phyloP scores from a whole-genome alignment of 2,113 vertebrate genomes.

The Burhinus oedicnemus region DNA sequence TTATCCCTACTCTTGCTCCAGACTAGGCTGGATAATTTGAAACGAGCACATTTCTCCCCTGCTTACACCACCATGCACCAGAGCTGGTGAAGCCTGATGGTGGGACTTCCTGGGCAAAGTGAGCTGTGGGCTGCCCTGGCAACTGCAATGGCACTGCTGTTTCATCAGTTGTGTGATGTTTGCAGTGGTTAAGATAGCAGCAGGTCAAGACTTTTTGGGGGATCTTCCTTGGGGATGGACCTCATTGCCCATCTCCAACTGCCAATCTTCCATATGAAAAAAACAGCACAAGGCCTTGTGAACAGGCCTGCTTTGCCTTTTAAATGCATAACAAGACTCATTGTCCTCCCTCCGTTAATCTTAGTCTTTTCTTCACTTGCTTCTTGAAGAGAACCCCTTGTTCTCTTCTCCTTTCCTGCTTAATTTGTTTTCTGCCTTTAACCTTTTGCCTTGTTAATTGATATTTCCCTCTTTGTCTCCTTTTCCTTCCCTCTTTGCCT shows the following conservation, averaged over 20 bases:
- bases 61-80: background rate
- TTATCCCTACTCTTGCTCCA: background rate
- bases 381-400: background rate
- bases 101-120: background rate
- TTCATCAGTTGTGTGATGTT: background rate
- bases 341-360: background rate
- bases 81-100: background rate
- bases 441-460: background rate
- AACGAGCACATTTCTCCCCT: background rate
- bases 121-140: background rate
- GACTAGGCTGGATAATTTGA: background rate
- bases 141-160: fast-evolving
- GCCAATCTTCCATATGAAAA: background rate
- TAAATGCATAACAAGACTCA: background rate
- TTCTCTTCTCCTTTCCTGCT: background rate
- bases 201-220: background rate
- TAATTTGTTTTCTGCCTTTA: background rate
- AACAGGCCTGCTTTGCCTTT: background rate
- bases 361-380: background rate
- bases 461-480: background rate
- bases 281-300: background rate
- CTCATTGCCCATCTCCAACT: background rate
- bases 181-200: background rate
- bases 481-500: background rate
- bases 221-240: background rate